These are phyloP conservation scores for Eidolon helvum DNA, from an alignment of 2,113 vertebrate genomes.

Conservation along the genomic window DNA sequence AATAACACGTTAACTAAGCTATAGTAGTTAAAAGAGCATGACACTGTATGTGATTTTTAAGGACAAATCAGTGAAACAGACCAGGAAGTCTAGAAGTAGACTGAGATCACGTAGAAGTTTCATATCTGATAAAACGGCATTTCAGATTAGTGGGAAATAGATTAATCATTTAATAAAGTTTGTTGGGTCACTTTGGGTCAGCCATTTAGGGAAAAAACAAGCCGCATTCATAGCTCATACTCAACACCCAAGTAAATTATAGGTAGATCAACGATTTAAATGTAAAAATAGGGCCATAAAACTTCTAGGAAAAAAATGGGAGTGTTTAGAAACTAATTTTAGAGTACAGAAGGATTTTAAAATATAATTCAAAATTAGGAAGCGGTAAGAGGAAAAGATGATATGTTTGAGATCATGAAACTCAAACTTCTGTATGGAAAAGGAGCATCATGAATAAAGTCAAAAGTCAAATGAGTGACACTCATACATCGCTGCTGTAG, in stretches of 20 bases:
- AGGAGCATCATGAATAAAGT: not conserved
- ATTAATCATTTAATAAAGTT: not conserved
- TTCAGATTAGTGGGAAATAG: not conserved
- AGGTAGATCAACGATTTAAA: constrained; percentile 2
- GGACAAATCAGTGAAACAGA: not conserved
- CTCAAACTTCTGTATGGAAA: not conserved
- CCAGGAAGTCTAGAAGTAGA: not conserved
- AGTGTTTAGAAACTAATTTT: constrained; percentile 19
- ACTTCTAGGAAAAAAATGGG: not conserved
- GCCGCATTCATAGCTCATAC: not conserved
- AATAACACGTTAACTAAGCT: not conserved
- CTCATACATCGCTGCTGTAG: not conserved
- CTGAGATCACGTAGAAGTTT: not conserved
- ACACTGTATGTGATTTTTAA: not conserved
- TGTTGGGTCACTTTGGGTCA: not conserved
- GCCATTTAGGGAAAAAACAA: not conserved
- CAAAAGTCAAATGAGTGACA: not conserved
- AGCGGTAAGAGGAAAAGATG: not conserved
- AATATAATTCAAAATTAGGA: not conserved
- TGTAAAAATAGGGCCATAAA: not conserved
- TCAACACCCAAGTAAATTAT: not conserved
- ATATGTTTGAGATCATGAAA: not conserved
- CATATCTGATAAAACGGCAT: not conserved
- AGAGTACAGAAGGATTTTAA: not conserved
- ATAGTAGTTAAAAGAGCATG: not conserved